Conservation (phyloP, 2,113 vertebrate species). For the Passer montanus region DNA sequence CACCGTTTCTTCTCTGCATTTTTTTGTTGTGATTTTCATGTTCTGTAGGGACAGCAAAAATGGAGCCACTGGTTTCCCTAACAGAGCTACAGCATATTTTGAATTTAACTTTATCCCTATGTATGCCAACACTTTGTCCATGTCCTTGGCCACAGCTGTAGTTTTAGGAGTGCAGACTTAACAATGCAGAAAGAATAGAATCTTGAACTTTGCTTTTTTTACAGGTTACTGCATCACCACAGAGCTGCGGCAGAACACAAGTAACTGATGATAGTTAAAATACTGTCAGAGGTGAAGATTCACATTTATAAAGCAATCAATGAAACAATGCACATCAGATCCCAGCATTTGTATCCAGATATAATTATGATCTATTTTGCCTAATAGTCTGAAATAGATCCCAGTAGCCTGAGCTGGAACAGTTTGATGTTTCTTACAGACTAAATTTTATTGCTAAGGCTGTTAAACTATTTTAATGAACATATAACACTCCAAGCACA, state of each 20-base stretch:
- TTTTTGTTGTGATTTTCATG: not conserved
- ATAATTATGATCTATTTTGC: not conserved
- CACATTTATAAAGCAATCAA: not conserved
- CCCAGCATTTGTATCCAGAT: not conserved
- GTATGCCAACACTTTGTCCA: not conserved
- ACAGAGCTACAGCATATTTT: not conserved
- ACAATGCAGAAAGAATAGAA: not conserved
- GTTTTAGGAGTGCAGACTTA: not conserved
- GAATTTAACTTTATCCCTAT: not conserved
- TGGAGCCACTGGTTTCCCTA: not conserved
- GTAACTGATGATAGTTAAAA: not conserved
- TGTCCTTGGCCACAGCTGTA: not conserved
- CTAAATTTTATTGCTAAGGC: not conserved
- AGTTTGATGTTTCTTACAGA: not conserved
- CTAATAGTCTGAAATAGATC: not conserved
- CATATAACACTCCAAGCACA: conserved; percentile 1
- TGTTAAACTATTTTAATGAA: conserved; percentile 49
- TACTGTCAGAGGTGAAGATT: not conserved
- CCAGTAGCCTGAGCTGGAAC: not conserved
- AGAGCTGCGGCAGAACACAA: not conserved
- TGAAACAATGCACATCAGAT: not conserved
- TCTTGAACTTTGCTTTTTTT: not conserved
- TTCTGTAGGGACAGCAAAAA: not conserved
- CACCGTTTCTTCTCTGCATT: not conserved
- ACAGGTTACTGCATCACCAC: not conserved